These are phyloP conservation scores for Apostichopus parvimensis DNA, from an alignment of 35 echinoderm and acorn worm genomes.

Conservation along the genomic window DNA sequence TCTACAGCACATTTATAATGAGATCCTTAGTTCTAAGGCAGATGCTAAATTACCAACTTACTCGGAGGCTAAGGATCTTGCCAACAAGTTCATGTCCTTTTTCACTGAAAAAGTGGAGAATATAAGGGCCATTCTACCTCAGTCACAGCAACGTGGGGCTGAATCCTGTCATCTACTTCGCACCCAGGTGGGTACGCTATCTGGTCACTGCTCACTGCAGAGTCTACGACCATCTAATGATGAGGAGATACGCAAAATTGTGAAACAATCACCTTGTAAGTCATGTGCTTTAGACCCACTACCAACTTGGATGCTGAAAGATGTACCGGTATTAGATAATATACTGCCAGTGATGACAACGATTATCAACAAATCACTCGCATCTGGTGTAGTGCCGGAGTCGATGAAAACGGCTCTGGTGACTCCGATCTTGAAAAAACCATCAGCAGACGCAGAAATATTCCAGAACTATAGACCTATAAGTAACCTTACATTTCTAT, in stretches of 20 bases:
- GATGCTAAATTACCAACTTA: background rate
- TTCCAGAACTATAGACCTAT: conserved; percentile 62
- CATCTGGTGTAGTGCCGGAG: conserved; percentile 27
- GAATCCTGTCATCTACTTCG: no score
- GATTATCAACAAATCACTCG: conserved; percentile 46
- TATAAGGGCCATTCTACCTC: no score
- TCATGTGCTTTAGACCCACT: conserved; percentile 22
- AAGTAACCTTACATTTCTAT: conserved; percentile 59
- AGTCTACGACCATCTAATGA: no score
- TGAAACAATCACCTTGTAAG: no score
- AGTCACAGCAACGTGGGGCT: no score
- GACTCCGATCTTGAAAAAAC: conserved; percentile 65
- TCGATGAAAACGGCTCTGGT: conserved; percentile 51
- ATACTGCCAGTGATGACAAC: conserved; percentile 41
- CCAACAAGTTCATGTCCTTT: background rate
- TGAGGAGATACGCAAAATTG: no score
- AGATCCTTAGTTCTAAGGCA: background rate
- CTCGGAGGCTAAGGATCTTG: background rate
- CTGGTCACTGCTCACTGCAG: no score
- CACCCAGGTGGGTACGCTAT: no score
- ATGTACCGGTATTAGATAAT: background rate
- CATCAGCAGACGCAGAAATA: conserved; percentile 26
- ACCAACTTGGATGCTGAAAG: conserved; percentile 63
- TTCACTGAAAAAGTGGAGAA: background rate
- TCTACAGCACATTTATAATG: background rate